These are phyloP conservation scores for Dicrostonyx torquatus DNA, from an alignment of 2,797 vertebrate species.

Conservation along the genomic window DNA sequence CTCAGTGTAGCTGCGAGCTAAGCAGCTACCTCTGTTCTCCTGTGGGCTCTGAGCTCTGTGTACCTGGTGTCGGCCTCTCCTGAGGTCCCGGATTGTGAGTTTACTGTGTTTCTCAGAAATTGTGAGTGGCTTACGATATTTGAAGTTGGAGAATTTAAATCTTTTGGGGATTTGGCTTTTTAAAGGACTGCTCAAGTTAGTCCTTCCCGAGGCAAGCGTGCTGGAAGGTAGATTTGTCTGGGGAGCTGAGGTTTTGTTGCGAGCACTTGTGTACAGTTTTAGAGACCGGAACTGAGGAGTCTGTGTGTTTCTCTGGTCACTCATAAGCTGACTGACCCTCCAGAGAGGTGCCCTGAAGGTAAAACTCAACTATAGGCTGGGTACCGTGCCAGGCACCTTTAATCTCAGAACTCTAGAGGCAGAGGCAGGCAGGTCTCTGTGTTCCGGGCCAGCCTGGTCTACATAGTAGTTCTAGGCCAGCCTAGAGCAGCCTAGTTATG, in stretches of 20 bases:
- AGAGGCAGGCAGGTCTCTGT: not conserved
- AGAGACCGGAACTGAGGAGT: not conserved
- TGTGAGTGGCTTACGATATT: not conserved
- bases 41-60: not conserved
- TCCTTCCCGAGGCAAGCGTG: conserved; percentile 20
- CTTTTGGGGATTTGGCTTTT: not conserved
- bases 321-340: not conserved
- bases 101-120: conserved; percentile 46
- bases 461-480: not conserved
- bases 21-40: not conserved
- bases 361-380: not conserved
- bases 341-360: not conserved
- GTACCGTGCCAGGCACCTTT: not conserved
- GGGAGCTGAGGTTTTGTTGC: not conserved
- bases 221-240: conserved; percentile 21
- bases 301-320: not conserved
- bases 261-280: not conserved
- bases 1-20: not conserved
- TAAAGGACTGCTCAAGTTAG: not conserved
- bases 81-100: not conserved
- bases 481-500: not conserved
- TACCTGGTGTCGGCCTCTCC: not conserved
- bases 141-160: not conserved
- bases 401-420: not conserved
- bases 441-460: not conserved